phyloP scores from a whole-genome alignment of 2,888 invertebrate genomes.

The Microchrysa polita region DNA sequence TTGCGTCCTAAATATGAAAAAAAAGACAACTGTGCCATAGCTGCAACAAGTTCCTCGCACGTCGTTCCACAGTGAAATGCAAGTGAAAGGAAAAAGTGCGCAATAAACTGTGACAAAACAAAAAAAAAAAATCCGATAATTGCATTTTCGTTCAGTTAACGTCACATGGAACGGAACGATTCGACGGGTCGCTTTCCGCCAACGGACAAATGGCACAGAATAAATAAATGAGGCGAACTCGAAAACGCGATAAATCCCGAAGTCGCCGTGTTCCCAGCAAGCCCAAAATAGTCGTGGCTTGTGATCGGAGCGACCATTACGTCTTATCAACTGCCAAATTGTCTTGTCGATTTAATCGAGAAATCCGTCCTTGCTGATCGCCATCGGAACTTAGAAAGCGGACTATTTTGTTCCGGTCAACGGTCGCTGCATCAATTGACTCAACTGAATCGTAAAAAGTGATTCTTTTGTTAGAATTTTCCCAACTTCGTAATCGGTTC shows the following conservation, averaged over 20 bases:
- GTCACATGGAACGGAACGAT: constrained; percentile 15
- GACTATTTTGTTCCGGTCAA: neutral
- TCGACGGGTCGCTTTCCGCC: neutral
- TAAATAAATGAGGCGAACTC: neutral
- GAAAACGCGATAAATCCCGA: neutral
- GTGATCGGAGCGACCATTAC: constrained; percentile 46
- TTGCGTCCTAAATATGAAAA: neutral
- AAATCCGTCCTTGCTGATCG: constrained; percentile 1
- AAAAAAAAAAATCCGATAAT: no score
- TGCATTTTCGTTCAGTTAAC: constrained; percentile 19
- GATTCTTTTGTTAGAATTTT: neutral
- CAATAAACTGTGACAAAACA: neutral
- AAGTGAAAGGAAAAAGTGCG: constrained; percentile 14
- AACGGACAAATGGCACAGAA: neutral
- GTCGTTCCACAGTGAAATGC: neutral
- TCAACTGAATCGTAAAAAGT: neutral
- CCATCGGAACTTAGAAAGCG: constrained; percentile 13
- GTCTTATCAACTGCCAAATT: constrained; percentile 34
- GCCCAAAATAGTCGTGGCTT: constrained; percentile 40
- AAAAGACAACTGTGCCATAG: neutral
- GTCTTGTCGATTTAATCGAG: constrained; percentile 17
- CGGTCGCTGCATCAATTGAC: neutral
- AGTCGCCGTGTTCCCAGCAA: neutral
- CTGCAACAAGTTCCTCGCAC: neutral
- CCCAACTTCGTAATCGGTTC: constrained; percentile 4